Evolutionary conservation across 2,888 invertebrate genomes (phyloP), one percentile per base, ranked within the genome.

Genomic region (Anticlea derivata): DNA sequence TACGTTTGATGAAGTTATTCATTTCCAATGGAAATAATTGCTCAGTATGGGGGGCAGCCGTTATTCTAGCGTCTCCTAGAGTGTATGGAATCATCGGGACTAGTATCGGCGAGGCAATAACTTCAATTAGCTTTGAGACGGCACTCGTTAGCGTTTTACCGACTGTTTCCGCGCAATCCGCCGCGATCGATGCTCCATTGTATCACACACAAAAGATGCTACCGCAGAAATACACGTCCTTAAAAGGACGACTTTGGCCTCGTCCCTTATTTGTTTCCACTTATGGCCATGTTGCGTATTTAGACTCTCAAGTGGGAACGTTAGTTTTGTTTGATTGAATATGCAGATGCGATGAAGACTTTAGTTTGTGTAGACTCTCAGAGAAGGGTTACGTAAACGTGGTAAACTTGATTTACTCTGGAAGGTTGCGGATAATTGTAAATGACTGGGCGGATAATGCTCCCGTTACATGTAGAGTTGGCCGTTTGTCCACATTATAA

Each of bases 131-230:
- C 70, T 60, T 58, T 65, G 69, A 69, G 72, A 72, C 70, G 66
- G 68, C 60, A 72, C 75, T 85, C 81, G 85, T 85, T 84, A 84
- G 75, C 74, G 80, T 78, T 80, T 65, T 72, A 65, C 77, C 68
- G 72, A 75, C 70, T 71, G 68, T 80, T 82, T 81, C 77, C 77
- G 78, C 68, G 68, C 72, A 75, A 78, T 78, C 77, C 72, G 65
- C 70, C 69, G 78, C 80, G 82, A 85, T 85, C 80, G 82, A 86
- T 85, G 83, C 75, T 68, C 85, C 74, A 86, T 87, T 87, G 86
- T 86, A 73, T 75, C 77, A 75, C 57, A 73, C 71, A 85, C 85
- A 85, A 85, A 86, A 84, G 83, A 81, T 79, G 77, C 80, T 72
- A 73, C 80, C 77, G 44, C 80, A 78, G 80, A 76, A 83, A 80